These are phyloP conservation scores for Meta bourneti DNA, from an alignment of 2,888 invertebrate genomes.

Conservation along the genomic window DNA sequence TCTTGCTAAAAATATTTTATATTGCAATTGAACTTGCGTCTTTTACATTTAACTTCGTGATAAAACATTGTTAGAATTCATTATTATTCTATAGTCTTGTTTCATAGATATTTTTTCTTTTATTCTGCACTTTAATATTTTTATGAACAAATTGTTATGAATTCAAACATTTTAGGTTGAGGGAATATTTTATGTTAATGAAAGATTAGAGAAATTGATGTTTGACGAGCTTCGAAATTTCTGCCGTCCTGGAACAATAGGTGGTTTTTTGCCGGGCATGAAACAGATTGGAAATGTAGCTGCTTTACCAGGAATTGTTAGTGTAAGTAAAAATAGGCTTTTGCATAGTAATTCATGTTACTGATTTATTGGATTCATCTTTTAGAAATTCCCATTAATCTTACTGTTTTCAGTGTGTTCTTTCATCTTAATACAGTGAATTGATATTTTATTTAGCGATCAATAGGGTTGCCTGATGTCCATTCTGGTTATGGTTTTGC, in stretches of 20 bases:
- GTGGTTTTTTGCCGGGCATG: slow-evolving; percentile 98
- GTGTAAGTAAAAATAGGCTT: slow-evolving; percentile 81
- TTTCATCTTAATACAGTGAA: no score
- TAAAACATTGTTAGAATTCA: no score
- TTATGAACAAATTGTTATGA: no score
- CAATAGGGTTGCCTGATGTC: slow-evolving; percentile 96
- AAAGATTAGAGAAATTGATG: slow-evolving; percentile 94
- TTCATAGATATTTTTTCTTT: no score
- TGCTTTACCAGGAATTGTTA: slow-evolving; percentile 97
- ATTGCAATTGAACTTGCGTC: no score
- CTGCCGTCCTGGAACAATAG: slow-evolving; percentile 92
- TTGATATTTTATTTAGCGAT: slow-evolving; percentile 82
- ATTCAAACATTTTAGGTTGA: slow-evolving; percentile 86
- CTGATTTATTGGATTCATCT: no score
- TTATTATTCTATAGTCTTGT: background rate
- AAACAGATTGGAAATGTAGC: slow-evolving; percentile 99
- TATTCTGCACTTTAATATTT: no score
- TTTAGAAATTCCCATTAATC: no score
- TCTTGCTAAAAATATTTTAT: no score
- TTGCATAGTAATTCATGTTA: background rate
- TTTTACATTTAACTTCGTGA: no score
- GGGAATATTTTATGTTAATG: slow-evolving; percentile 97
- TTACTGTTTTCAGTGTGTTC: no score
- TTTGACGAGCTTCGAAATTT: slow-evolving; percentile 96
- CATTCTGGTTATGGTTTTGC: slow-evolving; percentile 99